Conservation (phyloP, 2,888 invertebrate species). For the Zhuqinia jingwanae region DNA sequence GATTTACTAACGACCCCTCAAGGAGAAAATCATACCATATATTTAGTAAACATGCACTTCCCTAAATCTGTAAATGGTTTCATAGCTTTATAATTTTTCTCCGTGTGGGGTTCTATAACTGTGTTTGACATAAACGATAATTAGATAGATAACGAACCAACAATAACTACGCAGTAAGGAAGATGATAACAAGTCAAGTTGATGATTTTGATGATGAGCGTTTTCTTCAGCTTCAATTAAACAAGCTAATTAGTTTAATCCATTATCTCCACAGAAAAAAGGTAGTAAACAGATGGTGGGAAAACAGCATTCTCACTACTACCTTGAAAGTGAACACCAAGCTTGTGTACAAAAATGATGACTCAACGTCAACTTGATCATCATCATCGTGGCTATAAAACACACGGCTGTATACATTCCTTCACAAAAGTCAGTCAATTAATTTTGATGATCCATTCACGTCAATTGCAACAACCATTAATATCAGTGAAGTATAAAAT, state of each 20-base stretch:
- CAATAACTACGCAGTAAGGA: neutral
- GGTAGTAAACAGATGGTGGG: conserved; percentile 15
- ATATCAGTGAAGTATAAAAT: neutral
- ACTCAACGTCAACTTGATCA: neutral
- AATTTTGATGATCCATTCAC: conserved; percentile 67
- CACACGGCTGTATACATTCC: neutral
- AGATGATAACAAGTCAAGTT: neutral
- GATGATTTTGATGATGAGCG: conserved; percentile 28
- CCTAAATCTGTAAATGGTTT: neutral
- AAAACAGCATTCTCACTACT: conserved; percentile 13
- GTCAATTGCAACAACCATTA: conserved; percentile 52
- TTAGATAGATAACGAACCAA: conserved; percentile 9
- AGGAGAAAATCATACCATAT: too few relatives aligned
- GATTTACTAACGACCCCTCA: too few relatives aligned
- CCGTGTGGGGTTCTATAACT: too few relatives aligned
- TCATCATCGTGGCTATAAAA: neutral
- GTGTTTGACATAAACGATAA: conserved; percentile 27
- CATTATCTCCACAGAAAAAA: conserved; percentile 53
- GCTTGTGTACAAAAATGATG: neutral
- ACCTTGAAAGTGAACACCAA: conserved; percentile 11
- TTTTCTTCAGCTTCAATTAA: conserved; percentile 51
- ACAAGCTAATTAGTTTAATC: conserved; percentile 59
- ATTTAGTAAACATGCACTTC: neutral
- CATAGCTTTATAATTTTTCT: neutral
- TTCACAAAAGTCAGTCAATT: conserved; percentile 55